These are phyloP conservation scores for Calliphora vicina DNA, from an alignment of 1,140 invertebrate genomes.

Conservation along the genomic window DNA sequence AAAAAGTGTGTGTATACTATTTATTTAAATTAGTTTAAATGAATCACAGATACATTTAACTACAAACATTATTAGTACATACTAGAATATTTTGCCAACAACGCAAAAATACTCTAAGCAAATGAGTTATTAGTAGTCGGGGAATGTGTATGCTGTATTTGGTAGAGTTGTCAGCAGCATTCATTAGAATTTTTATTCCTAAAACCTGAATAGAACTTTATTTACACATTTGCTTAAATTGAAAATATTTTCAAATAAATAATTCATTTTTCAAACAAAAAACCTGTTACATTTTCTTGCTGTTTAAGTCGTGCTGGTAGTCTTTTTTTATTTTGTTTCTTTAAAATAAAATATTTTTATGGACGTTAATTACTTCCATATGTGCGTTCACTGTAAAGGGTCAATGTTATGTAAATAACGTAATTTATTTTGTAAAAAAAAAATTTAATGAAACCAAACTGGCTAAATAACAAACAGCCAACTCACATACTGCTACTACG, in stretches of 20 bases:
- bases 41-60: too few species aligned
- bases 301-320: background rate
- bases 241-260: background rate
- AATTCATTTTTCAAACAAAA: background rate
- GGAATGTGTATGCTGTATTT: too few species aligned
- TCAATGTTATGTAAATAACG: slow-evolving; percentile 19
- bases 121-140: too few species aligned
- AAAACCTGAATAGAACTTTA: too few species aligned
- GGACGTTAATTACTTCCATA: background rate
- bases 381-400: slow-evolving; percentile 14
- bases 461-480: background rate
- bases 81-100: too few species aligned
- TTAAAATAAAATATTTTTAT: background rate
- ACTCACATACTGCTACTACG: background rate
- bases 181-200: too few species aligned
- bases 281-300: slow-evolving; percentile 1
- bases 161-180: too few species aligned
- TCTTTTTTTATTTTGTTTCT: background rate
- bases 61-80: too few species aligned
- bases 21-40: too few species aligned
- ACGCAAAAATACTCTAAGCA: too few species aligned
- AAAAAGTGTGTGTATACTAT: too few species aligned
- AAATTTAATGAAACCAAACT: background rate
- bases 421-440: background rate
- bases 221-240: too few species aligned